These are phyloP conservation scores for Muschampia staudingeri DNA, from an alignment of 2,888 invertebrate species.

Conservation along the genomic window DNA sequence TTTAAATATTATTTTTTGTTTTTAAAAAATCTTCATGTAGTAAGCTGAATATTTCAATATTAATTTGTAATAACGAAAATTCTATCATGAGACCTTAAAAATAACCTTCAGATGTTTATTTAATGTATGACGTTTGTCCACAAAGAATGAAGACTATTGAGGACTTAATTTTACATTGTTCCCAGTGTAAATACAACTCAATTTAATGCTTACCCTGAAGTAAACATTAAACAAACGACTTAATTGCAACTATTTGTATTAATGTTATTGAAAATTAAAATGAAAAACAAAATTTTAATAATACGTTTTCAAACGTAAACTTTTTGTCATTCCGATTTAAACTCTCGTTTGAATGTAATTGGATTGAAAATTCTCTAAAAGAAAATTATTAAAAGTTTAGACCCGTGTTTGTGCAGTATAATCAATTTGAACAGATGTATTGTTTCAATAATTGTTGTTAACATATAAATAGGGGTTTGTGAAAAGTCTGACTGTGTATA, in stretches of 20 bases:
- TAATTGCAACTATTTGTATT: conserved; percentile 80
- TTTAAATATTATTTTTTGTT: too few relatives aligned
- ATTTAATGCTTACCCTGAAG: conserved; percentile 71
- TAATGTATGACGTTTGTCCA: conserved; percentile 74
- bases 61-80: background rate
- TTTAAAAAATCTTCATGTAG: too few relatives aligned
- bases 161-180: conserved; percentile 80
- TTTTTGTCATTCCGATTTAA: conserved; percentile 30
- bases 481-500: conserved; percentile 79
- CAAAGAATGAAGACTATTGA: conserved; percentile 71
- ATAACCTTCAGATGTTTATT: conserved; percentile 69
- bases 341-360: background rate
- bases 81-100: conserved; percentile 13
- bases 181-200: conserved; percentile 71
- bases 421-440: conserved; percentile 79
- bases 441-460: conserved; percentile 70
- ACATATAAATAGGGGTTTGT: conserved; percentile 82
- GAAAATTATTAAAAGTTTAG: conserved; percentile 1
- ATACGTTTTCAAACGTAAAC: conserved; percentile 50
- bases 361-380: background rate
- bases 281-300: conserved; percentile 21
- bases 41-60: background rate
- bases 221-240: conserved; percentile 73
- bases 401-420: conserved; percentile 68
- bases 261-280: conserved; percentile 64